Conservation (phyloP, 2,113 vertebrate genomes). For the Rhynchopsitta pachyrhyncha region DNA sequence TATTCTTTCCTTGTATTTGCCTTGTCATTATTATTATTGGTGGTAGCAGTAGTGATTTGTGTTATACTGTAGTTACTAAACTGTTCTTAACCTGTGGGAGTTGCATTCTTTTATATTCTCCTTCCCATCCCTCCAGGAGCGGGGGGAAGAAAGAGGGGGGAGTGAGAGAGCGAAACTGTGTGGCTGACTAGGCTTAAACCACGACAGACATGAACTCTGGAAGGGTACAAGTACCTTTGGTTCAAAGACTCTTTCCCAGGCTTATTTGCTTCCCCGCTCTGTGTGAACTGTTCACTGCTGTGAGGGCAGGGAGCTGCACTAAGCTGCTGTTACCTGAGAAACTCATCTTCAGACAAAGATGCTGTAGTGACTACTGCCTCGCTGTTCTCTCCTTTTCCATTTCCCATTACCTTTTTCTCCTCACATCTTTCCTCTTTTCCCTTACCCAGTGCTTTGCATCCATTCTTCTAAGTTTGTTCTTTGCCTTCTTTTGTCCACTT, state of each 20-base stretch:
- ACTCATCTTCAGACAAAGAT: neutral
- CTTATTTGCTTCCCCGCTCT: neutral
- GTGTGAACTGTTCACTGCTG: neutral
- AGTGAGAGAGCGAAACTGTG: too few species aligned
- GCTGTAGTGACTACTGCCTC: neutral
- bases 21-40: too few species aligned
- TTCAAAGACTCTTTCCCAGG: neutral
- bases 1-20: too few species aligned
- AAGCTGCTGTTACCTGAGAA: constrained; percentile 12
- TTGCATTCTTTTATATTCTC: too few species aligned
- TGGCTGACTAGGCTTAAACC: too few species aligned
- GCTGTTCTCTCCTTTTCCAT: neutral
- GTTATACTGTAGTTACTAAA: too few species aligned
- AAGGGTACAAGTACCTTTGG: neutral
- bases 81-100: too few species aligned
- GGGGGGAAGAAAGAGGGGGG: too few species aligned
- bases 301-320: neutral
- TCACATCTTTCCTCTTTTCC: neutral
- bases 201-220: too few species aligned
- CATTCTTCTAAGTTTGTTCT: neutral
- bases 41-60: too few species aligned
- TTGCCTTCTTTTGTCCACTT: neutral
- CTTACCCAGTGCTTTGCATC: neutral
- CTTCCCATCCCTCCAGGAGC: too few species aligned
- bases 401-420: neutral